phyloP scores from a whole-genome alignment of 2,113 vertebrate genomes.

The Paradisaea rubra region DNA sequence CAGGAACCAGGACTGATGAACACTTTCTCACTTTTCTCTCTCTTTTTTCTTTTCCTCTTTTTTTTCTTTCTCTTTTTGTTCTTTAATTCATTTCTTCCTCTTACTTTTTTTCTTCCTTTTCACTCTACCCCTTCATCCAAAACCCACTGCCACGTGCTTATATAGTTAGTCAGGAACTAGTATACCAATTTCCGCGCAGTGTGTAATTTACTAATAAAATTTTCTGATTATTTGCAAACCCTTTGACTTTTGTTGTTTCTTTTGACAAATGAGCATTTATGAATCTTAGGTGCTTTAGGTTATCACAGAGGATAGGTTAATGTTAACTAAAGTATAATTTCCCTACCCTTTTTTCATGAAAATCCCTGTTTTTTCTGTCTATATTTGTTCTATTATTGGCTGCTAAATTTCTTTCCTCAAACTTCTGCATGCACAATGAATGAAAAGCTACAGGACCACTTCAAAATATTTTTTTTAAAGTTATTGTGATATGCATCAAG shows the following conservation, averaged over 20 bases:
- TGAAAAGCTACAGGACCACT: background rate
- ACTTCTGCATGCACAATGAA: background rate
- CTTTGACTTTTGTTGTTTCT: background rate
- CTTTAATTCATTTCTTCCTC: background rate
- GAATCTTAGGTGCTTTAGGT: background rate
- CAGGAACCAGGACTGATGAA: background rate
- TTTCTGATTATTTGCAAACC: background rate
- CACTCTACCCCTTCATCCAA: background rate
- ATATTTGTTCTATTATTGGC: background rate
- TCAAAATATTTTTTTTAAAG: background rate
- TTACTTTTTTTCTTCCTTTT: background rate
- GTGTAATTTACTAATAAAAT: background rate
- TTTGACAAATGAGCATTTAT: accelerated
- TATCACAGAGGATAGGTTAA: background rate
- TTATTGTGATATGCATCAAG: background rate
- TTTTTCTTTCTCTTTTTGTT: background rate
- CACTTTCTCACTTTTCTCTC: background rate
- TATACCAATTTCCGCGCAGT: background rate
- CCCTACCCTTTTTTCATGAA: background rate
- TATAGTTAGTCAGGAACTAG: background rate
- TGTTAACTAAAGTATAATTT: background rate
- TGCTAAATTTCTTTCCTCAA: background rate
- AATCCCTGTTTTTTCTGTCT: background rate
- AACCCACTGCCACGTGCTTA: background rate
- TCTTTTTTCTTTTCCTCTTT: background rate